phyloP scores from a whole-genome alignment of 2,888 invertebrate genomes.

The Diaphora mendica region DNA sequence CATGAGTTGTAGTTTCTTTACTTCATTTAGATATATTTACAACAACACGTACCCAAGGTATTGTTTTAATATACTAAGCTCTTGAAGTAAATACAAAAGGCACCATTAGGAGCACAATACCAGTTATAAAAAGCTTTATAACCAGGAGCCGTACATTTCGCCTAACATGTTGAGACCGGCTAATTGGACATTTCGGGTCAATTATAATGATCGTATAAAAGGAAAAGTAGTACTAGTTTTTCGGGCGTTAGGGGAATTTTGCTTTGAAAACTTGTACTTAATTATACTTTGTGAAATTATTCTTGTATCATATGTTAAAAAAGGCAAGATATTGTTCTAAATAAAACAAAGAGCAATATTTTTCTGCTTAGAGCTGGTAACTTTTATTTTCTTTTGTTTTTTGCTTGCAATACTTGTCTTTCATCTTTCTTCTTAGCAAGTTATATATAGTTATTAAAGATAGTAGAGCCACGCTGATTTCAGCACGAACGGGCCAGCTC shows the following conservation, averaged over 20 bases:
- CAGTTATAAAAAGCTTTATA: background rate
- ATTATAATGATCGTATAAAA: background rate
- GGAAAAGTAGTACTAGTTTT: background rate
- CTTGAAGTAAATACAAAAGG: background rate
- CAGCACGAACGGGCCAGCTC: too few species aligned
- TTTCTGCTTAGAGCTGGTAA: background rate
- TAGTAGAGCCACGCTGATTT: too few species aligned
- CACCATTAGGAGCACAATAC: background rate
- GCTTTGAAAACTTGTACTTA: background rate
- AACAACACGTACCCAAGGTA: background rate
- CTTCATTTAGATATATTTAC: background rate
- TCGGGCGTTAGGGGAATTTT: background rate
- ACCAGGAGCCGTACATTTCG: background rate
- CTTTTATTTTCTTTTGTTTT: background rate
- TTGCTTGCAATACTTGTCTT: background rate
- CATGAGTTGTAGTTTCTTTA: background rate
- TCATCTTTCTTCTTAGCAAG: too few species aligned
- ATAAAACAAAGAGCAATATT: background rate
- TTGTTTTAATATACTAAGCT: background rate
- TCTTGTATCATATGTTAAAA: background rate
- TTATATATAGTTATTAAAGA: too few species aligned
- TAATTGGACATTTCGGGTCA: slow-evolving; percentile 5
- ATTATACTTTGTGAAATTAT: background rate
- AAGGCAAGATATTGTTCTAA: background rate
- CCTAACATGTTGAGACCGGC: background rate